Percentiles rank a stretch among this genome's conserved stretches.
phyloP scores from a whole-genome alignment of 1,140 invertebrate species.

The Caenorhabditis inopinata region DNA sequence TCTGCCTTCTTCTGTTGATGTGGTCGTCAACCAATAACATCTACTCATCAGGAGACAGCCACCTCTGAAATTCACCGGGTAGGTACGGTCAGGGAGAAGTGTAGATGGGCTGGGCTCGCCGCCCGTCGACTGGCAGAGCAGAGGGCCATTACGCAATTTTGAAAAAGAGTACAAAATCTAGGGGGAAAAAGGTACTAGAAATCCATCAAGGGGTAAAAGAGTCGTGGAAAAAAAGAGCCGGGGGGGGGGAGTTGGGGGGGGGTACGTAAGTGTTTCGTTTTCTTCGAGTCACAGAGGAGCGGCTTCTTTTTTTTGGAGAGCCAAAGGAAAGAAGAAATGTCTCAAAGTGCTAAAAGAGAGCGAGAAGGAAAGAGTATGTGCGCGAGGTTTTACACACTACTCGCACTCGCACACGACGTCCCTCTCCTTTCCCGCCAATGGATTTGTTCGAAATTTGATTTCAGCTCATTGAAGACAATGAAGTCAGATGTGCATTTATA shows the following conservation, averaged over 20 bases:
- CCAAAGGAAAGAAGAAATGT: conserved; percentile 14
- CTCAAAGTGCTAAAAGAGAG: conserved; percentile 22
- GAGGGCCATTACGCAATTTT: too few relatives aligned
- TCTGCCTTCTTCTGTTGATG: conserved; percentile 11
- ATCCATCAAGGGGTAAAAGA: conserved; percentile 15
- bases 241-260: too few relatives aligned
- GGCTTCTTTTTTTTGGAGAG: neutral
- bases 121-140: too few relatives aligned
- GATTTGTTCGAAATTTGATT: conserved; percentile 33
- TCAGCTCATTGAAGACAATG: conserved; percentile 32
- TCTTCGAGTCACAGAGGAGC: neutral
- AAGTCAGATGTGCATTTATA: conserved; percentile 24
- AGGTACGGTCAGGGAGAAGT: too few relatives aligned
- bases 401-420: too few relatives aligned
- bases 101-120: too few relatives aligned
- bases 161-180: too few relatives aligned
- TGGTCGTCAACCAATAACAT: conserved; percentile 34
- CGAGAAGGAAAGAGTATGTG: neutral
- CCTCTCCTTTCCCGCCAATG: neutral
- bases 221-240: neutral
- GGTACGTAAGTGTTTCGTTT: conserved; percentile 29
- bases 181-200: neutral
- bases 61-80: neutral
- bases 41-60: conserved; percentile 29
- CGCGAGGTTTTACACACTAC: neutral